Evolutionary conservation across 2,113 vertebrate species (phyloP), one percentile per base, ranked within the genome.

Genomic region (Cephalopholis sonnerati): DNA sequence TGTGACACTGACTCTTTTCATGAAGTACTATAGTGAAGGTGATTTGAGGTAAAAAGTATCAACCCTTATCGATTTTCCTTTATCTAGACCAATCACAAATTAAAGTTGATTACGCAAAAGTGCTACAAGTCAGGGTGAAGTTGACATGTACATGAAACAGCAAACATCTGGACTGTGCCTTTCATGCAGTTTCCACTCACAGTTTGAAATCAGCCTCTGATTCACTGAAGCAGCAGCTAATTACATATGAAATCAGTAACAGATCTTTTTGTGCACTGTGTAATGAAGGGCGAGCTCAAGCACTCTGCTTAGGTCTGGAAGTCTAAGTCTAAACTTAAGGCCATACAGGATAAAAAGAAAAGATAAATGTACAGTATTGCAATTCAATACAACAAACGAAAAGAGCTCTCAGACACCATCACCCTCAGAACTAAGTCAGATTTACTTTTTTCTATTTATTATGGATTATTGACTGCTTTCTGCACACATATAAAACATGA

Each of bases 1-100:
- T 51, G 67, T 29, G 29, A 70, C 6, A 17, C 41, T 64, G 17
- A 66, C 20, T 54, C 39, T 57, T 63, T 82, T 32, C 11, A 64
- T 22, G 17, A 64, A 61, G 39, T 4, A 57, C 36, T 20, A 22
- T 15, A 11, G 65, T 44, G 39, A 32, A 73, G 57, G n/a, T 51
- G 39, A 80, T 44, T 41, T 5, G 7, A 73, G 39, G 27, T 63
- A 44, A 69, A 73, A 29, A 63, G 18, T 18, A 63, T 55, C 22
- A 51, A 44, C 55, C n/a, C 44, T 57, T 25, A 46, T 22, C 53
- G 51, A 61, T 59, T 46, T 61, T 17, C 18, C 10, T 67, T 61
- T 29, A 58, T 80, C 11, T 36, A 54, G 16, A 72, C 10, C 3
- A 66, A 22, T 80, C 9, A 20, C 16, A 48, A 27, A 59, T 17